Evolutionary conservation across 1,140 invertebrate genomes (phyloP), one percentile per base, ranked within the genome.

Genomic region (Ceratoteleas bidentatus): DNA sequence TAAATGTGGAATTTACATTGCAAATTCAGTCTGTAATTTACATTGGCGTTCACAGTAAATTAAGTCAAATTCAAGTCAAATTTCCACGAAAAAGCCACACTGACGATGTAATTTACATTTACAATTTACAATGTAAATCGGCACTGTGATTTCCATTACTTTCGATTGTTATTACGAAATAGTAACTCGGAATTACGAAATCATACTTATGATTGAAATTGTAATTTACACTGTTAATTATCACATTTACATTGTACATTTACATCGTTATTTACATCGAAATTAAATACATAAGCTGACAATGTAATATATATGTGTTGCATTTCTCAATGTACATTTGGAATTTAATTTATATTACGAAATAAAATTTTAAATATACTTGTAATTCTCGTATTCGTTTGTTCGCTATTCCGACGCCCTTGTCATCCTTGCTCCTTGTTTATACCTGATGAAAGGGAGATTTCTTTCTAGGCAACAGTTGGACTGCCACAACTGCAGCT

Each of bases 1-100:
- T 80, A 84, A 84, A 84, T 84, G 81, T 84, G 76, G 76, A 83
- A 83, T 83, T 79, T 83, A 83, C 81, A 83, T 83, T 83, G 81
- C 75, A 79, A 83, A 79, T 76, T 69, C 81, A 83, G 70, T 72
- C 61, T 83, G 81, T 83, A 83, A 79, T 60, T 83, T 83, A 83
- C 81, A 79, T 79, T 79, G 81, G 45, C 70, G 50, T 78, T 78
- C 16, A 72, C 57, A 58, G 56, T 64, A 56, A 66, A 50, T 24
- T 75, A 66, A 66, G 53, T 54, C 65, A 58, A 49, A 68, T 74
- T 78, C 53, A 49, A 78, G 65, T 83, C 45, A 74, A 72, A 72
- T 77, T 79, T 72, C 78, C 65, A 75, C 65, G 40, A 74, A 75
- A 24, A 58, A 70, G 34, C 61, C 72, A 50, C 47, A 75, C 60